Evolutionary conservation across 2,797 vertebrate genomes (phyloP).

Genomic region (Notolepis coatsorum): DNA sequence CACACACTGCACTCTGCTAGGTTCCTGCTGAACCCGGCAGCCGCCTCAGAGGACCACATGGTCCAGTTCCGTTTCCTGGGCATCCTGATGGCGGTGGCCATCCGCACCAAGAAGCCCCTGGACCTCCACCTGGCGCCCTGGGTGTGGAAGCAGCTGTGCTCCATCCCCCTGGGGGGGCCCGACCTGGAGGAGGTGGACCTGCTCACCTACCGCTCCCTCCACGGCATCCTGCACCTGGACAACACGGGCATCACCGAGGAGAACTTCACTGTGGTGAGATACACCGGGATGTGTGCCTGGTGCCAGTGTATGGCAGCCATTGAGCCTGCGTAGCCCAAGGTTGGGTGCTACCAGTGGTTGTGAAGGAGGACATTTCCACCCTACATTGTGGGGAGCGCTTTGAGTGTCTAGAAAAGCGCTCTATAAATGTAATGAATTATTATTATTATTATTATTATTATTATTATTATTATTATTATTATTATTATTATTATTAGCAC

Average conservation of each 20-base stretch:
- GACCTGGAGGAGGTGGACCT: slow-evolving; percentile 87
- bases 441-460: no score
- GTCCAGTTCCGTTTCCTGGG: slow-evolving; percentile 85
- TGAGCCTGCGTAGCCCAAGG: no score
- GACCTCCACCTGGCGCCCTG: slow-evolving; percentile 85
- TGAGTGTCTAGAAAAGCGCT: no score
- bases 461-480: no score
- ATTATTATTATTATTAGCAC: no score
- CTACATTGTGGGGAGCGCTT: no score
- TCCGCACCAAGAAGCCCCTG: slow-evolving; percentile 87
- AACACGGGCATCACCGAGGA: slow-evolving; percentile 87
- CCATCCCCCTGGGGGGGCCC: slow-evolving; percentile 80
- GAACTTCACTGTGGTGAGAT: slow-evolving; percentile 84
- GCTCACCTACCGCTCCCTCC: slow-evolving; percentile 83
- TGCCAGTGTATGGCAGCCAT: no score
- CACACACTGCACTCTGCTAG: no score
- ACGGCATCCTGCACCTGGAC: slow-evolving; percentile 86
- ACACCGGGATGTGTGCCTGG: no score
- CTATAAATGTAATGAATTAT: no score
- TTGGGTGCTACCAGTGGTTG: no score
- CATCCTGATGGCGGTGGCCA: slow-evolving; percentile 86
- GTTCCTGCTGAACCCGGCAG: slow-evolving; percentile 82
- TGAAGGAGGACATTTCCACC: no score
- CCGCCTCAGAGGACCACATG: slow-evolving; percentile 81
- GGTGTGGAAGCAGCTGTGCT: slow-evolving; percentile 88